Evolutionary conservation across 2,888 invertebrate species (phyloP).

Genomic region (Neuroscelio doddi): DNA sequence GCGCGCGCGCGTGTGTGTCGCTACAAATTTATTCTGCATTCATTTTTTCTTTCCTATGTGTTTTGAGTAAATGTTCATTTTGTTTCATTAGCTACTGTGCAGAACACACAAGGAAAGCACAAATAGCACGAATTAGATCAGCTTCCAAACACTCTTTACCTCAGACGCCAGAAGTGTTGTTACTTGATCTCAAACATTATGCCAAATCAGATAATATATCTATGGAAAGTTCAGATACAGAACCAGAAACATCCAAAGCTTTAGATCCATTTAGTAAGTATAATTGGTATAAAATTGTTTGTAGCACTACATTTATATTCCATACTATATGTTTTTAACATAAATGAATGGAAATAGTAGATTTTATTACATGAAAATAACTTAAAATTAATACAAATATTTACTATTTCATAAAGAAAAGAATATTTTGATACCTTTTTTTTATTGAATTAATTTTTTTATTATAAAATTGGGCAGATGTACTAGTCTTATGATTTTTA

Average conservation of each 20-base stretch:
- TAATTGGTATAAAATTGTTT: conserved; percentile 4
- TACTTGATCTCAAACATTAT: conserved; percentile 80
- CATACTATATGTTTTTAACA: conserved; percentile 7
- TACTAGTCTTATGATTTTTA: too few relatives aligned
- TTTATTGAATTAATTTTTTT: too few relatives aligned
- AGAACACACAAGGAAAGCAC: conserved; percentile 80
- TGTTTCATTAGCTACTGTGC: conserved; percentile 76
- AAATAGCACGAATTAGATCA: conserved; percentile 77
- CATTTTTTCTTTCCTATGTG: too few relatives aligned
- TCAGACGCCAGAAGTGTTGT: conserved; percentile 79
- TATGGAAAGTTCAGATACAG: conserved; percentile 72
- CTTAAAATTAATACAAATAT: too few relatives aligned
- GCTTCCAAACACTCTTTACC: conserved; percentile 77
- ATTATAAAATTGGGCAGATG: too few relatives aligned
- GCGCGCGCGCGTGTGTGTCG: too few relatives aligned
- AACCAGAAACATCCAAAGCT: conserved; percentile 72
- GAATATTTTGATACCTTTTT: too few relatives aligned
- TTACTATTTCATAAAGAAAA: too few relatives aligned
- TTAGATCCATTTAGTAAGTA: conserved; percentile 77
- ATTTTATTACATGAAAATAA: too few relatives aligned
- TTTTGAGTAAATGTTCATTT: too few relatives aligned
- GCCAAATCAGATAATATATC: conserved; percentile 68
- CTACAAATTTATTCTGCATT: too few relatives aligned
- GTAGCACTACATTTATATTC: not conserved
- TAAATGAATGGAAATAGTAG: too few relatives aligned